phyloP scores from a whole-genome alignment of 1,140 invertebrate species.

The Leptopilina boulardi region DNA sequence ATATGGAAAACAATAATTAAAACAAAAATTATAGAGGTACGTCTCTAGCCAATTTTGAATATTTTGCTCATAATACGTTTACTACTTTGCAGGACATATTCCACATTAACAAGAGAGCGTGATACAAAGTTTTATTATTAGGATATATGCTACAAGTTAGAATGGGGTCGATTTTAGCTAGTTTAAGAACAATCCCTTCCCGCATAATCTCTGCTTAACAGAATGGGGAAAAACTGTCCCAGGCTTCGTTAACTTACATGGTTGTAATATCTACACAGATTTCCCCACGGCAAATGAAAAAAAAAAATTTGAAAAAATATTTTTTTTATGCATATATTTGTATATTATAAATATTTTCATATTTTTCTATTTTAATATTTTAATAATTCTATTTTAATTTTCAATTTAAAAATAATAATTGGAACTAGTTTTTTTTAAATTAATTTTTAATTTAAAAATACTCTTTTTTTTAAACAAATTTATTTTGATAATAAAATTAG shows the following conservation, averaged over 20 bases:
- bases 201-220: slow-evolving; percentile 17
- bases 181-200: slow-evolving; percentile 24
- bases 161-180: slow-evolving; percentile 14
- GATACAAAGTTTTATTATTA: slow-evolving; percentile 41
- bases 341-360: too few relatives aligned
- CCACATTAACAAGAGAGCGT: background rate
- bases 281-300: background rate
- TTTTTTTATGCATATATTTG: background rate
- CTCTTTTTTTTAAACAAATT: too few relatives aligned
- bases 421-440: too few relatives aligned
- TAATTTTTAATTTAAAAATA: too few relatives aligned
- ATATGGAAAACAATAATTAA: background rate
- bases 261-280: background rate
- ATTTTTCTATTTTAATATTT: too few relatives aligned
- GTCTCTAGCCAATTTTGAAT: background rate
- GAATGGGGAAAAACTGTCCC: slow-evolving; percentile 25
- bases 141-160: slow-evolving; percentile 40
- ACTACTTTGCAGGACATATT: background rate
- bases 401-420: too few relatives aligned
- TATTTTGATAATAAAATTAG: too few relatives aligned
- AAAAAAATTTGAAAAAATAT: too few relatives aligned
- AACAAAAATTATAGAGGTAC: background rate
- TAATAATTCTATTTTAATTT: too few relatives aligned
- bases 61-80: background rate
- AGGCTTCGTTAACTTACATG: slow-evolving; percentile 10